phyloP scores from a whole-genome alignment of 2,113 vertebrate species.

The Pteruthius melanotis region DNA sequence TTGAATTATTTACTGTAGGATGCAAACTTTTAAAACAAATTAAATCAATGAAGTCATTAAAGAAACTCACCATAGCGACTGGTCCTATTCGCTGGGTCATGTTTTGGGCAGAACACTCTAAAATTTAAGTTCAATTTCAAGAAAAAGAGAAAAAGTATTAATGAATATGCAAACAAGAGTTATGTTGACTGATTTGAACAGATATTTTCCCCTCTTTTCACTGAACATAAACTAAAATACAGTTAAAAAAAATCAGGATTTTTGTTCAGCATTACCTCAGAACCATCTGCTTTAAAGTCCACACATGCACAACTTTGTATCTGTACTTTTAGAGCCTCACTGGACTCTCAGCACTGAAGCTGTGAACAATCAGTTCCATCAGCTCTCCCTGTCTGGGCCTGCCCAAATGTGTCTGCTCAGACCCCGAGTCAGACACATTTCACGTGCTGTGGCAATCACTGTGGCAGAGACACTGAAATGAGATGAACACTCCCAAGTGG shows the following conservation, averaged over 20 bases:
- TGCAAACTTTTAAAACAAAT: neutral
- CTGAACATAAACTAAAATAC: neutral
- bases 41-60: neutral
- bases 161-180: neutral
- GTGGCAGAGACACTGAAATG: neutral
- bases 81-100: constrained; percentile 55
- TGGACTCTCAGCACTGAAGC: neutral
- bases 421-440: neutral
- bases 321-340: neutral
- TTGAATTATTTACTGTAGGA: neutral
- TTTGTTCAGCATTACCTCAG: neutral
- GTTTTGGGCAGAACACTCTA: constrained; percentile 73
- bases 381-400: neutral
- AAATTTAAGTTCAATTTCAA: constrained; percentile 55
- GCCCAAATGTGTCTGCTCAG: neutral
- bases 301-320: neutral
- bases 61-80: constrained; percentile 57
- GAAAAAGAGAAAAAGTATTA: constrained; percentile 49
- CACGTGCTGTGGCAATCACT: accelerated
- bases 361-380: neutral
- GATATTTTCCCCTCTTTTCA: neutral
- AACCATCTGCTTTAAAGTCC: neutral
- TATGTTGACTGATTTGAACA: constrained; percentile 27
- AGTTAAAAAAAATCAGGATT: neutral
- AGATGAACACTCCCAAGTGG: neutral